Conservation (phyloP, 2,888 invertebrate species). For the Scrobipalpa costella region DNA sequence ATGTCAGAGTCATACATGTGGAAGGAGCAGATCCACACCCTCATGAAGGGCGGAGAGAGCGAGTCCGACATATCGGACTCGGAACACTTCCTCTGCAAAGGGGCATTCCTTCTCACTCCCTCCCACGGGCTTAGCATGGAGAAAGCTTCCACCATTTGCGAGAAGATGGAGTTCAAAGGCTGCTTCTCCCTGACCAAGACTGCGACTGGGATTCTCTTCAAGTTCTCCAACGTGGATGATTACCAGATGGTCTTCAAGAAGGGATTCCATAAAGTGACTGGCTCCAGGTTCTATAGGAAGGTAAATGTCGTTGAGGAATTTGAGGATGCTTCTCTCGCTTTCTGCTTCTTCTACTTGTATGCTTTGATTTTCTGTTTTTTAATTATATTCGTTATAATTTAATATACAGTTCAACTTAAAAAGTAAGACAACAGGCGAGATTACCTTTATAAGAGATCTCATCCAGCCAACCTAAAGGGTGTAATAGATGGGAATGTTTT, state of each 20-base stretch:
- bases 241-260: constrained; percentile 93
- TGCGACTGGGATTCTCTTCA: constrained; percentile 93
- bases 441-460: no score
- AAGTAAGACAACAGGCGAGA: no score
- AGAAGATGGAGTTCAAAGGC: constrained; percentile 93
- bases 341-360: constrained; percentile 34
- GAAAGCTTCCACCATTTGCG: constrained; percentile 91
- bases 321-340: constrained; percentile 32
- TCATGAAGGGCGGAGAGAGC: constrained; percentile 87
- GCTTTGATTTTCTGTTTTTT: constrained; percentile 28
- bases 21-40: constrained; percentile 78
- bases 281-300: constrained; percentile 92
- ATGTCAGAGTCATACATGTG: constrained; percentile 78
- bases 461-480: no score
- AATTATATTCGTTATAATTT: no score
- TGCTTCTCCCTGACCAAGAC: constrained; percentile 93
- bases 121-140: constrained; percentile 93
- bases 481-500: no score
- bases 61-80: constrained; percentile 89
- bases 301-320: no score
- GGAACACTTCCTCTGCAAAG: constrained; percentile 89
- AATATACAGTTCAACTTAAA: no score
- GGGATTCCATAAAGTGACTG: constrained; percentile 93
- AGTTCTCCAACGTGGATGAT: constrained; percentile 92
- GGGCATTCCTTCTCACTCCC: constrained; percentile 91